These are phyloP conservation scores for Megalurothrips usitatus DNA, from an alignment of 2,888 invertebrate genomes.

Conservation along the genomic window DNA sequence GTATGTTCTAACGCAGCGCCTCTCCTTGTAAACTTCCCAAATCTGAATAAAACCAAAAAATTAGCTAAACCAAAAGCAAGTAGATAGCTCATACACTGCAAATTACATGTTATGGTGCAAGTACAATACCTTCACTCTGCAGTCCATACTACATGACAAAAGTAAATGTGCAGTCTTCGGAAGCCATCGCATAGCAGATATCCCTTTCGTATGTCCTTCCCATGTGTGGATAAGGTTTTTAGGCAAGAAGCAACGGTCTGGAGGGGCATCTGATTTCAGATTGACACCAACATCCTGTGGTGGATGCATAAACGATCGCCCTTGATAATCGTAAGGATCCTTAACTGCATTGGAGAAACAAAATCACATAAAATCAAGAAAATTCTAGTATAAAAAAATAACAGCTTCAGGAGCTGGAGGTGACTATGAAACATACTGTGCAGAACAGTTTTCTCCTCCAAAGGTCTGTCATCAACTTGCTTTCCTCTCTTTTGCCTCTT, in stretches of 20 bases:
- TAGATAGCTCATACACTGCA: neutral
- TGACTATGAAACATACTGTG: slow-evolving; percentile 63
- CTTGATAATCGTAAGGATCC: slow-evolving; percentile 93
- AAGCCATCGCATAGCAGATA: slow-evolving; percentile 92
- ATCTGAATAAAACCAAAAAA: slow-evolving; percentile 56
- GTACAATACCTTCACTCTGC: slow-evolving; percentile 76
- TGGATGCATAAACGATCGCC: slow-evolving; percentile 86
- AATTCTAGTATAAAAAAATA: neutral
- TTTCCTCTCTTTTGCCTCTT: slow-evolving; percentile 86
- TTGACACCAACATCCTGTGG: slow-evolving; percentile 92
- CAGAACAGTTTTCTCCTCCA: slow-evolving; percentile 91
- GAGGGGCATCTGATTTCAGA: slow-evolving; percentile 78
- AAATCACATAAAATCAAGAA: slow-evolving; percentile 29
- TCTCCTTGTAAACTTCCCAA: slow-evolving; percentile 97
- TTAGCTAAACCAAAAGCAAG: neutral
- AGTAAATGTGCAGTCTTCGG: slow-evolving; percentile 91
- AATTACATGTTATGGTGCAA: neutral
- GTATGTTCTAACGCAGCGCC: slow-evolving; percentile 89
- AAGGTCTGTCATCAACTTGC: slow-evolving; percentile 81
- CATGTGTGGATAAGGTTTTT: slow-evolving; percentile 94
- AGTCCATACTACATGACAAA: slow-evolving; percentile 95
- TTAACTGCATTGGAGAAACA: slow-evolving; percentile 61
- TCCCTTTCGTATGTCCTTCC: slow-evolving; percentile 95
- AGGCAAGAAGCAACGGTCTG: slow-evolving; percentile 92
- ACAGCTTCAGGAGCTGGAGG: neutral